Evolutionary conservation across 53 echinoderm and acorn worm species (phyloP).

Genomic region (Temnopleurus reevesii): DNA sequence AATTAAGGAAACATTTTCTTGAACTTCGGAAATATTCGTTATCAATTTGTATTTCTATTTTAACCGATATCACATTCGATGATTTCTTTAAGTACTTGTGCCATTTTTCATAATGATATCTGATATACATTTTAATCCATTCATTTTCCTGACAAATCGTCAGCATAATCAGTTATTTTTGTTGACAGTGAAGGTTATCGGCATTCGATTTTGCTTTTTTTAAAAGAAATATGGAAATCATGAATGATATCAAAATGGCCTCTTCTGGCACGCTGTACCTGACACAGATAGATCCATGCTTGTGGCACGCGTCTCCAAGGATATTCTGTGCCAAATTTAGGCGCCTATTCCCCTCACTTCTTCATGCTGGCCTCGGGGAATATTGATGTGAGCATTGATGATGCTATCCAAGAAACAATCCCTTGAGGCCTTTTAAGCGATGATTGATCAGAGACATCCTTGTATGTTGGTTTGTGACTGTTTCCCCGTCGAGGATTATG

Average conservation of each 20-base stretch:
- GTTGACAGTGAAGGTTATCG: too few species aligned
- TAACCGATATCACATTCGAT: too few species aligned
- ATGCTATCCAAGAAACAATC: conserved; percentile 15
- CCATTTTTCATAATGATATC: too few species aligned
- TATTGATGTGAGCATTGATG: neutral
- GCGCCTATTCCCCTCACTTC: neutral
- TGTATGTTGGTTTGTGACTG: neutral
- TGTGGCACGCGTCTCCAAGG: neutral
- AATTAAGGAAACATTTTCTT: too few species aligned
- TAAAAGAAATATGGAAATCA: too few species aligned
- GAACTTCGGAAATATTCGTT: too few species aligned
- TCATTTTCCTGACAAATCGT: too few species aligned
- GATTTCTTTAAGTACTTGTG: too few species aligned
- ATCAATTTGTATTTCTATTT: too few species aligned
- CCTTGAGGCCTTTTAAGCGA: neutral
- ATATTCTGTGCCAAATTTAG: conserved; percentile 28
- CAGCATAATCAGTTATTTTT: too few species aligned
- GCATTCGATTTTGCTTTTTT: too few species aligned
- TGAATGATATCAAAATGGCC: neutral
- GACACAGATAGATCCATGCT: neutral
- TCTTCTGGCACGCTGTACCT: neutral
- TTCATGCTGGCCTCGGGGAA: neutral
- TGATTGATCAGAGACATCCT: neutral
- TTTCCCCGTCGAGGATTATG: neutral
- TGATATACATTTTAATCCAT: too few species aligned